Evolutionary conservation across 2,113 vertebrate genomes (phyloP), one percentile per base, ranked within the genome.

Genomic region (Spea bombifrons): DNA sequence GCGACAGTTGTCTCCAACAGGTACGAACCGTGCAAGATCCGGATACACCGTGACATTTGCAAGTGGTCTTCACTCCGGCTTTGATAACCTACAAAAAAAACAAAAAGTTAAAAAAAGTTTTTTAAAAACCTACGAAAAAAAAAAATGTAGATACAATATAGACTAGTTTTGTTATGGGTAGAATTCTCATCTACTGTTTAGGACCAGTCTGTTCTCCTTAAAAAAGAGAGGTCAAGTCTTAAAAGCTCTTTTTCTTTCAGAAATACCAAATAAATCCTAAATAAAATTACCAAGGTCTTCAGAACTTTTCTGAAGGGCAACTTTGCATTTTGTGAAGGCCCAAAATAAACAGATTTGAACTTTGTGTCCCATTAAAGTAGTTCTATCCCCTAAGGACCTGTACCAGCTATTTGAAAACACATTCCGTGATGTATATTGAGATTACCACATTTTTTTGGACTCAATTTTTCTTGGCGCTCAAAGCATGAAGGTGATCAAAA

Each of bases 1-100:
- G 97, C 0, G 93, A 93, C 45, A 99, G 94, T 86, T 99, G 97
- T 80, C 97, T 87, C 97, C 97, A 99, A 88, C 97, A 99, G 0
- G 97, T 99, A 84, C 95, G 92, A 70, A 99, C 97, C 0, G 97
- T 99, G 85, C 97, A 99, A 16, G 97, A 99, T 7, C 97, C 97
- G 0, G 97, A 99, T 10, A 99, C 97, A 0, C 97, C 97, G 0
- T 99, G 97, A 85, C 97, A 99, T 73, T 99, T 99, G 81, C 97
- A 99, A 3, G 97, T 99, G 70, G 96, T 99, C 91, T 98, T 95
- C 85, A 99, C 96, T 5, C 96, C 97, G 0, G 94, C 94, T 83
- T 98, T 98, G 90, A 99, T 97, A 72, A 98, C 95, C 97, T 99
- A 90, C 65, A 43, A 81, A 1, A 30, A 72, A 3, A 64, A 13